A percentile compares a stretch with the other conserved stretches of the same genome.
Conservation (phyloP, 2,797 vertebrate species). For the Hyperoplus immaculatus region DNA sequence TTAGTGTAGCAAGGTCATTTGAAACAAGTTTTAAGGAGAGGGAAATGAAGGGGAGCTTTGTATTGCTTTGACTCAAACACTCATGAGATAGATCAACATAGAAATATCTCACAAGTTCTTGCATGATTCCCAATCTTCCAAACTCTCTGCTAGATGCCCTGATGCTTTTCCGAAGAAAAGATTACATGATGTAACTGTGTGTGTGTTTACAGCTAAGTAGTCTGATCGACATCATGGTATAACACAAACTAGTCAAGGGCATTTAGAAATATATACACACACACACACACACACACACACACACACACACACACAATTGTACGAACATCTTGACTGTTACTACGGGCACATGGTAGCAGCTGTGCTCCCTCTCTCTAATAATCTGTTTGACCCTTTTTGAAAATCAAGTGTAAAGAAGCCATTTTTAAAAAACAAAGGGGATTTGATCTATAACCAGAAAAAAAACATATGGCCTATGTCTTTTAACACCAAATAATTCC, state of each 20-base stretch:
- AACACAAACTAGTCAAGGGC: constrained; percentile 58
- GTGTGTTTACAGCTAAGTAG: constrained; percentile 7
- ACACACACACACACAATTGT: not conserved
- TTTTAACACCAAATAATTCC: not conserved
- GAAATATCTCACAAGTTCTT: constrained; percentile 26
- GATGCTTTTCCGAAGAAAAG: constrained; percentile 43
- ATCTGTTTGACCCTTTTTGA: not conserved
- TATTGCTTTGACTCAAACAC: not conserved
- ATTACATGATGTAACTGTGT: constrained; percentile 33
- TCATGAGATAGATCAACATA: not conserved
- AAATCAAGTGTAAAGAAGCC: not conserved
- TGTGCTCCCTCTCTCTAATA: not conserved
- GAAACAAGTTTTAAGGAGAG: constrained; percentile 16
- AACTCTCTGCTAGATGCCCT: constrained; percentile 15
- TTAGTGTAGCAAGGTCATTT: constrained; percentile 5
- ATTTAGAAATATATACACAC: constrained; percentile 6
- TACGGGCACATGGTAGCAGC: constrained; percentile 20
- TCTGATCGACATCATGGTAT: constrained; percentile 26
- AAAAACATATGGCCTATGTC: not conserved
- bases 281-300: not conserved
- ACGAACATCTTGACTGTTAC: constrained; percentile 35
- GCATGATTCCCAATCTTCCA: constrained; percentile 16
- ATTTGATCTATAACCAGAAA: not conserved
- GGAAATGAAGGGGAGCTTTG: constrained; percentile 1
- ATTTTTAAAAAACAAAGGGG: not conserved